These are phyloP conservation scores for Stenodema calcarata DNA, from an alignment of 2,888 invertebrate genomes.

Conservation along the genomic window DNA sequence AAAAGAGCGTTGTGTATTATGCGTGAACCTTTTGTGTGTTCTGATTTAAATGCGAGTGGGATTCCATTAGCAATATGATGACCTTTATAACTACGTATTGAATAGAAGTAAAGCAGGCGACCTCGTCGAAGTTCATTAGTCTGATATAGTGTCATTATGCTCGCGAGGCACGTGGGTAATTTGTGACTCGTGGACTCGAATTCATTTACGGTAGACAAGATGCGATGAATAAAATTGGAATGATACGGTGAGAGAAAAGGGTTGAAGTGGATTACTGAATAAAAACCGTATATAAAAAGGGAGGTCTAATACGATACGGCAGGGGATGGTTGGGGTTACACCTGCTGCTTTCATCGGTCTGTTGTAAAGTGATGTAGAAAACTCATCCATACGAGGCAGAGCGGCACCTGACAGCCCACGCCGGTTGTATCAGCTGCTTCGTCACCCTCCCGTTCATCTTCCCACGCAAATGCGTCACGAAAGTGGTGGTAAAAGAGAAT, in stretches of 20 bases:
- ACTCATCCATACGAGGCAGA: slow-evolving; percentile 22
- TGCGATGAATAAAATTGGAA: not conserved
- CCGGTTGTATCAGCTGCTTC: not conserved
- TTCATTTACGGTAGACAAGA: not conserved
- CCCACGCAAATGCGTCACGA: not conserved
- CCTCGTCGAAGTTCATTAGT: no score
- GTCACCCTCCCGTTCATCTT: not conserved
- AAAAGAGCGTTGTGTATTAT: no score
- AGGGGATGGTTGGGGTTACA: not conserved
- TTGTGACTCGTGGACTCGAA: not conserved
- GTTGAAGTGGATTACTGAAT: not conserved
- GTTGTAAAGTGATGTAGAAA: slow-evolving; percentile 22
- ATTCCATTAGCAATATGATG: no score
- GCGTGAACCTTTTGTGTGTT: no score
- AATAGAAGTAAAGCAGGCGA: no score
- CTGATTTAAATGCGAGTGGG: no score
- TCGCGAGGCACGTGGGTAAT: not conserved
- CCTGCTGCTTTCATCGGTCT: slow-evolving; percentile 17
- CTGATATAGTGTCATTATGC: no score
- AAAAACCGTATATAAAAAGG: not conserved
- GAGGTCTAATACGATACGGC: not conserved
- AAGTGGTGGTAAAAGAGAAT: not conserved
- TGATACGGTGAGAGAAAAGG: not conserved
- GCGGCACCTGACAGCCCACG: not conserved
- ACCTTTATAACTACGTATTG: no score